These are phyloP conservation scores for Trichogramma dendrolimi DNA, from an alignment of 2,888 invertebrate species.

Conservation along the genomic window DNA sequence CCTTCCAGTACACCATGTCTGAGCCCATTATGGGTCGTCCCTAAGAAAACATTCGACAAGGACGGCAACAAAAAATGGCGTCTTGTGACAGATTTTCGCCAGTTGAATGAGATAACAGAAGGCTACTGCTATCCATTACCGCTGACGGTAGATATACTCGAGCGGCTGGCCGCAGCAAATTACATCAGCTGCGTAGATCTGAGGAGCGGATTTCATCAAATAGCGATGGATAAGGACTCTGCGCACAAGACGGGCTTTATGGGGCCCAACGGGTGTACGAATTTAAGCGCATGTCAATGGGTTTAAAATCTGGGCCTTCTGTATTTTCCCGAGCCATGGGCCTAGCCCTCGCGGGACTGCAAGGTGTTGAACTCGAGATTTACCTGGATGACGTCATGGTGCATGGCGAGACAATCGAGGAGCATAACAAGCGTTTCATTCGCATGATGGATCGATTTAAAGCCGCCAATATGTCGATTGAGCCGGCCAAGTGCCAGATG, in stretches of 20 bases:
- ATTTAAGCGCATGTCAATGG: constrained; percentile 40
- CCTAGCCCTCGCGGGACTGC: constrained; percentile 32
- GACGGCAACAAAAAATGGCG: constrained; percentile 28
- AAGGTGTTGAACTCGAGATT: constrained; percentile 33
- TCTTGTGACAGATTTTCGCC: constrained; percentile 36
- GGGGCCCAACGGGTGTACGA: constrained; percentile 37
- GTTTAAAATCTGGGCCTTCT: constrained; percentile 36
- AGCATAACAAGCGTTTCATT: background rate
- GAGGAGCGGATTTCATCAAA: constrained; percentile 40
- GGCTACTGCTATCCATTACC: constrained; percentile 40
- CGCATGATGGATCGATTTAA: background rate
- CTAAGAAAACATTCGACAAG: constrained; percentile 40
- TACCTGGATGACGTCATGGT: constrained; percentile 27
- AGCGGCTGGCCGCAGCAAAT: constrained; percentile 31
- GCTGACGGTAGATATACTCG: constrained; percentile 37
- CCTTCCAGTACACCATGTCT: constrained; percentile 41
- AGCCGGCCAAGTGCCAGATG: constrained; percentile 2
- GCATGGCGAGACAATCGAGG: background rate
- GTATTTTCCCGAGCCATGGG: constrained; percentile 41
- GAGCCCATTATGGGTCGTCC: constrained; percentile 42
- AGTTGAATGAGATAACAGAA: constrained; percentile 37
- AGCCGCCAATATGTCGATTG: background rate
- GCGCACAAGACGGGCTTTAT: constrained; percentile 41
- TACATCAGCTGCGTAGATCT: constrained; percentile 36
- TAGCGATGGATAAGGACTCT: constrained; percentile 36